Evolutionary conservation across 2,888 invertebrate genomes (phyloP), one percentile per base, ranked within the genome.

Genomic region (Cephus sareptanus): DNA sequence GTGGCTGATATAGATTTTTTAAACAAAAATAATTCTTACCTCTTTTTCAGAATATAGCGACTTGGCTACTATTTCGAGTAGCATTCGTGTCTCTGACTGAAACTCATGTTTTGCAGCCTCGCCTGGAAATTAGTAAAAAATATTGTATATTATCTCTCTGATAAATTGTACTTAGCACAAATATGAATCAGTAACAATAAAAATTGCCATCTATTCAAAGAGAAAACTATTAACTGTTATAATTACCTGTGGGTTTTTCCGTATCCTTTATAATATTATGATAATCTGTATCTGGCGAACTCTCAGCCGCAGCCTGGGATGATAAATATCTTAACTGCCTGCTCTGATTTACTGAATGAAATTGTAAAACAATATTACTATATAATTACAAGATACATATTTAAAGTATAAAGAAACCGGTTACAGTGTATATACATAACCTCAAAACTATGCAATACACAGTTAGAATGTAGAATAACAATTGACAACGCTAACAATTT

Each of bases 1-100:
- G 13, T 15, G 4, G 40, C 40, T 15, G 40, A 15, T 15, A 40
- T 15, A 40, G 6, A 40, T 40, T 4, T 40, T 40, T 15, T 4
- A 40, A 40, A 40, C 40, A 40, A 15, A 40, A 40, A 15, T 40
- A 40, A 1, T 15, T 86, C 89, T 88, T 91, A 96, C 96, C 94
- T 99, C 99, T 92, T 98, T 98, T 87, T 99, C 98, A 0, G 99
- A 99, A 92, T 99, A 99, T 69, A 99, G 92, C 1, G 99, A 99
- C 89, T 97, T 96, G 0, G 99, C 99, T 1, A 99, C 99, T 92
- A 99, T 99, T 91, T 99, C 98, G 75, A 99, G 92, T 70, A 99
- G 92, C 96, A 98, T 98, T 81, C 96, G 93, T 0, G 99, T 99
- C 93, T 99, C 99, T 0, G 99, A 99, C 92, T 99, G 98, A 91